Conservation (phyloP, 1,140 invertebrate genomes). For the Drosophila bipectinata region DNA sequence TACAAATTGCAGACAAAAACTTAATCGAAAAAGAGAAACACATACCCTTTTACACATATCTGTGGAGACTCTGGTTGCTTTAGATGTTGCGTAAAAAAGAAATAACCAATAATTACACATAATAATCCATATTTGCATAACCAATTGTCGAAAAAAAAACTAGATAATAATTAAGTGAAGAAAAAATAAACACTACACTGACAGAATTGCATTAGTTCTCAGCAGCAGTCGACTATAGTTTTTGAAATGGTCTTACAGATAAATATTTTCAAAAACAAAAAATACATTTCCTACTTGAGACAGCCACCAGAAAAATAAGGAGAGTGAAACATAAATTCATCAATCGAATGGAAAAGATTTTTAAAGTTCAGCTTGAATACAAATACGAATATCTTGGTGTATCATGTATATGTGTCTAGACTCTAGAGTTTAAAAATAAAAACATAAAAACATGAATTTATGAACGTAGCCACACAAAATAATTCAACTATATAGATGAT, state of each 20-base stretch:
- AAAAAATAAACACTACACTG: not conserved
- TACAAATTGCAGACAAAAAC: not conserved
- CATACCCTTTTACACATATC: not conserved
- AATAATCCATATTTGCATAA: not conserved
- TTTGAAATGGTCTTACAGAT: not conserved
- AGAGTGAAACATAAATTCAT: not conserved
- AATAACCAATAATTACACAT: not conserved
- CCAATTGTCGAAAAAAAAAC: not conserved
- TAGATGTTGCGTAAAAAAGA: not conserved
- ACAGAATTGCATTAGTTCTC: not conserved
- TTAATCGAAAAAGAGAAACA: not conserved
- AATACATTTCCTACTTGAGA: not conserved
- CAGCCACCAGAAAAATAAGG: not conserved
- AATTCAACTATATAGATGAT: not conserved
- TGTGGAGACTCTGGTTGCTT: not conserved
- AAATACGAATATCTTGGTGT: slow-evolving; percentile 8
- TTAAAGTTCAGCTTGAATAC: not conserved
- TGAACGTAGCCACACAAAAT: slow-evolving; percentile 27
- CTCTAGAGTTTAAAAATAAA: not conserved
- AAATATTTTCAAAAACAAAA: not conserved
- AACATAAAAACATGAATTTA: slow-evolving; percentile 30
- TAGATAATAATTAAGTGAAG: not conserved
- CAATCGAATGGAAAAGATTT: not conserved
- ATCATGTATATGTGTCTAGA: slow-evolving; percentile 29
- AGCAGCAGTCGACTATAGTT: not conserved